phyloP scores from a whole-genome alignment of 2,888 invertebrate species.

The Tachina grossa region DNA sequence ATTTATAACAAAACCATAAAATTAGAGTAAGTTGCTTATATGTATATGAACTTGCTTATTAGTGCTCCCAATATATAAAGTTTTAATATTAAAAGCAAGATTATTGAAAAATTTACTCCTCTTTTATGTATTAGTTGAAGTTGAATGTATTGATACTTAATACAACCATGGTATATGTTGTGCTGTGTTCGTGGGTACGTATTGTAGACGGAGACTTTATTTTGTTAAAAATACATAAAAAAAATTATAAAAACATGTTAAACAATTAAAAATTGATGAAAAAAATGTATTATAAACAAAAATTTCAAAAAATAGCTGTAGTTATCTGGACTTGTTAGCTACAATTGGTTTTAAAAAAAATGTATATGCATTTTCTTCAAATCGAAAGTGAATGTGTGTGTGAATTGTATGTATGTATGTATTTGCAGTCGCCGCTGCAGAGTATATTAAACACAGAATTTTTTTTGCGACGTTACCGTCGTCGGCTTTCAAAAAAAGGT shows the following conservation, averaged over 20 bases:
- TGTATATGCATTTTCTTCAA: constrained; percentile 57
- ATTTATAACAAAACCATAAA: not conserved
- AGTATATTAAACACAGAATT: constrained; percentile 56
- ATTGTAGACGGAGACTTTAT: constrained; percentile 65
- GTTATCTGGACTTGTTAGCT: not conserved
- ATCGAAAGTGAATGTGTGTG: constrained; percentile 62
- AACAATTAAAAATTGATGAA: constrained; percentile 15
- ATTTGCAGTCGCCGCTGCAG: constrained; percentile 57
- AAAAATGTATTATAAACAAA: not conserved
- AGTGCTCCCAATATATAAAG: not conserved
- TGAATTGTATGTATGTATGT: constrained; percentile 62
- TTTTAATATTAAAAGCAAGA: not conserved
- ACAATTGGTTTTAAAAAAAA: constrained; percentile 55
- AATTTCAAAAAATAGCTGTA: not conserved
- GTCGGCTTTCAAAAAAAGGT: constrained; percentile 53
- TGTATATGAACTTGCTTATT: no score
- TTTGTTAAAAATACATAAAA: constrained; percentile 63
- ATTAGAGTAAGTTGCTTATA: not conserved
- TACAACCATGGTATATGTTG: constrained; percentile 69
- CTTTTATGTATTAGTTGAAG: constrained; percentile 59
- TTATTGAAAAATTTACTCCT: constrained; percentile 38
- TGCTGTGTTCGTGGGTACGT: constrained; percentile 71
- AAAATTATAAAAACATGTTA: constrained; percentile 34
- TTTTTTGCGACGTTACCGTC: constrained; percentile 70
- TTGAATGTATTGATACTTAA: constrained; percentile 19